phyloP scores from a whole-genome alignment of 1,140 invertebrate species.

The Diprion similis region DNA sequence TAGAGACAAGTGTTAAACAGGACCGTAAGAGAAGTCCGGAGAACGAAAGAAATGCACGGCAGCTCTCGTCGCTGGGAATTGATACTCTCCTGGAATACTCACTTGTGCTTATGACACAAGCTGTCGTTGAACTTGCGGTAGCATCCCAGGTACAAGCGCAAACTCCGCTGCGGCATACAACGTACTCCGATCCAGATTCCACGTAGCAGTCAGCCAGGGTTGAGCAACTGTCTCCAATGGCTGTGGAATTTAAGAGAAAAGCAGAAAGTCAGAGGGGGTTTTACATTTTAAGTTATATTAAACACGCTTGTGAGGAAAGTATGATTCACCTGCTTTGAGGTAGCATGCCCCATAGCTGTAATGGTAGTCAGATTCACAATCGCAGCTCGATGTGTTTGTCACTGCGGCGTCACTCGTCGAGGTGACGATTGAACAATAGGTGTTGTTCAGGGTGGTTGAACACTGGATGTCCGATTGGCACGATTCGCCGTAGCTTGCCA shows the following conservation, averaged over 20 bases:
- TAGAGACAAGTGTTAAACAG: too few relatives aligned
- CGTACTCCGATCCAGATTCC: slow-evolving; percentile 1
- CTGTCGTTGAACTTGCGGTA: slow-evolving; percentile 6
- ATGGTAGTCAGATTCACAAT: slow-evolving; percentile 23
- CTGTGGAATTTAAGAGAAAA: slow-evolving; percentile 28
- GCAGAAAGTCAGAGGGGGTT: neutral
- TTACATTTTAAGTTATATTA: neutral
- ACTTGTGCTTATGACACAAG: slow-evolving; percentile 22
- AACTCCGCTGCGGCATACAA: slow-evolving; percentile 33
- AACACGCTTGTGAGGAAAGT: neutral
- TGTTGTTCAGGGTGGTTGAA: neutral
- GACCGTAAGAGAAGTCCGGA: too few relatives aligned
- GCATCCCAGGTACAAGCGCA: slow-evolving; percentile 35
- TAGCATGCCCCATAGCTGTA: slow-evolving; percentile 30
- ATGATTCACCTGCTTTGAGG: slow-evolving; percentile 28
- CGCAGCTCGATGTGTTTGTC: slow-evolving; percentile 15
- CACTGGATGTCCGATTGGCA: slow-evolving; percentile 35
- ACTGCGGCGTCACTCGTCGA: neutral
- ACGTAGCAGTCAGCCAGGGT: slow-evolving; percentile 36
- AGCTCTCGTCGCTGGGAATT: too few relatives aligned
- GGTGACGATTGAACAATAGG: slow-evolving; percentile 19
- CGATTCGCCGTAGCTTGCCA: slow-evolving; percentile 12
- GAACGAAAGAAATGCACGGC: too few relatives aligned
- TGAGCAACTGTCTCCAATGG: slow-evolving; percentile 30
- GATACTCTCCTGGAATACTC: too few relatives aligned